phyloP scores from a whole-genome alignment of 2,113 vertebrate species.

The Neodon shergylaensis region DNA sequence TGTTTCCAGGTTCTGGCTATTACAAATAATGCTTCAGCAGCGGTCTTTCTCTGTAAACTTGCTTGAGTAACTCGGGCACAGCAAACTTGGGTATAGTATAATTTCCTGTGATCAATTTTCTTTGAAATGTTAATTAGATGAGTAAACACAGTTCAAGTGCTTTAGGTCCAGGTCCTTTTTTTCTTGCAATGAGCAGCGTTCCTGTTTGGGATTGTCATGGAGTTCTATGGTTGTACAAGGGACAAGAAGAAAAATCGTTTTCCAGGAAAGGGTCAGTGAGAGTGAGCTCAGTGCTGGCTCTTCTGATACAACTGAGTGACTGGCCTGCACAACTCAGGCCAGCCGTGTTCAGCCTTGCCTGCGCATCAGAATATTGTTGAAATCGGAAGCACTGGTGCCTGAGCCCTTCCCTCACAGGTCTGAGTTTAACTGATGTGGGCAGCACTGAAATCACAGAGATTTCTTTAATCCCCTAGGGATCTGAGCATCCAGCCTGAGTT shows the following conservation, averaged over 20 bases:
- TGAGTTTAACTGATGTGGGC: not conserved
- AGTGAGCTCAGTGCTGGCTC: not conserved
- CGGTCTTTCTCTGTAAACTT: not conserved
- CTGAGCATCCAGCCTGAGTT: not conserved
- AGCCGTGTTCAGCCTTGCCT: not conserved
- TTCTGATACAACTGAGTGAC: not conserved
- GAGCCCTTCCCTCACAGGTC: not conserved
- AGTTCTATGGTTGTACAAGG: not conserved
- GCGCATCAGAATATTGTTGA: not conserved
- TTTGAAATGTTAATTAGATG: constrained; percentile 55
- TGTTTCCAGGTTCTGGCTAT: no score
- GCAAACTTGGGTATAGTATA: not conserved
- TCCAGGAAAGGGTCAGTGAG: not conserved
- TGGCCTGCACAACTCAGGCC: not conserved
- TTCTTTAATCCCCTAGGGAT: not conserved
- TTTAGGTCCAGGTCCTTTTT: not conserved
- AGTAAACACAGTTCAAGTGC: constrained; percentile 4
- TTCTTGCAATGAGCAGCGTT: not conserved
- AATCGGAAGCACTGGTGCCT: not conserved
- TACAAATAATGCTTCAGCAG: not conserved
- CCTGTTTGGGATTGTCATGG: not conserved
- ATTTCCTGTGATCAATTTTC: constrained; percentile 38
- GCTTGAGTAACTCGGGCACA: not conserved
- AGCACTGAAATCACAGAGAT: not conserved
- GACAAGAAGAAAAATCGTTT: not conserved